Evolutionary conservation across 2,888 invertebrate genomes (phyloP).

Genomic region (Frankliniella intonsa): DNA sequence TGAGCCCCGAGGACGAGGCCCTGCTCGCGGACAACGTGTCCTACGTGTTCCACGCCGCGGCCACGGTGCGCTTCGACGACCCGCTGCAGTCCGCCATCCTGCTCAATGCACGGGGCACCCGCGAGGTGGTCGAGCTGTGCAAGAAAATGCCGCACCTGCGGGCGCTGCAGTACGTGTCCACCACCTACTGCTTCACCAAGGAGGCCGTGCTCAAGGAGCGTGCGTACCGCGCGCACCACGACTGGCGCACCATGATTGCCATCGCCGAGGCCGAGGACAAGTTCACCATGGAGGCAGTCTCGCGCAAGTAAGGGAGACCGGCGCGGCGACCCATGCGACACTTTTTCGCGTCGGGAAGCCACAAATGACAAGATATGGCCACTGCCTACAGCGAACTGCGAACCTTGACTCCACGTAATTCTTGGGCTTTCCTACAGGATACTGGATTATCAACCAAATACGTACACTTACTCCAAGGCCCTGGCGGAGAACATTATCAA

Average conservation of each 20-base stretch:
- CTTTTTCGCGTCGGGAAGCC: too few relatives aligned
- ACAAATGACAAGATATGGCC: too few relatives aligned
- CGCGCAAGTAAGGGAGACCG: background rate
- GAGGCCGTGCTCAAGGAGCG: constrained; percentile 3
- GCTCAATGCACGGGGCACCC: background rate
- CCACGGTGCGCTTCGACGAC: constrained; percentile 22
- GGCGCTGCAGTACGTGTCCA: constrained; percentile 1
- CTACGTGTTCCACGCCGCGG: constrained; percentile 21
- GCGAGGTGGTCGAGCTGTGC: constrained; percentile 7
- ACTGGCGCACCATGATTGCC: background rate
- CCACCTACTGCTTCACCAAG: constrained; percentile 16
- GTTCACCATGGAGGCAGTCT: background rate
- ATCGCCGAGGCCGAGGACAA: background rate
- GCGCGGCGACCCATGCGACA: too few relatives aligned
- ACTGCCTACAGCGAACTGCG: too few relatives aligned
- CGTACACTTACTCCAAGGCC: constrained; percentile 1
- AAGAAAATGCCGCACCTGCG: background rate
- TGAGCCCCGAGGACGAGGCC: constrained; percentile 1
- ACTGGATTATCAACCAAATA: background rate
- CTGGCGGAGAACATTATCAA: constrained; percentile 13
- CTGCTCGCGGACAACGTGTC: constrained; percentile 7
- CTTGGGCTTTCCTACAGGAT: background rate
- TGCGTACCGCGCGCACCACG: background rate
- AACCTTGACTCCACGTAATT: background rate
- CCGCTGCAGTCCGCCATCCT: background rate